Evolutionary conservation across 2,797 vertebrate species (phyloP).

Genomic region (Microcaecilia unicolor): DNA sequence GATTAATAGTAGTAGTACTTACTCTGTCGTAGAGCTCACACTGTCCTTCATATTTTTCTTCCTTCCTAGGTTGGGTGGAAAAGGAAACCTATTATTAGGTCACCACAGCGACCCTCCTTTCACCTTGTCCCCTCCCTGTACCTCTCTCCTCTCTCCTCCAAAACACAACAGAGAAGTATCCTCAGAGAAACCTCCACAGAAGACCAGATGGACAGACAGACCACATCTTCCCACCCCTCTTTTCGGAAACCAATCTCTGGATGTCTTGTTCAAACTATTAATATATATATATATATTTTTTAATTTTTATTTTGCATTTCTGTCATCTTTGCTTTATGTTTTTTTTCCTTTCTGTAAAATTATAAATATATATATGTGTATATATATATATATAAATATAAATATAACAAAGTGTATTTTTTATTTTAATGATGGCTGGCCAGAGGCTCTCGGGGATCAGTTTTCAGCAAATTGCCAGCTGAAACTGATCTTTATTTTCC

Average conservation of each 20-base stretch:
- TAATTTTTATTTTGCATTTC: constrained; percentile 6
- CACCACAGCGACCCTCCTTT: constrained; percentile 16
- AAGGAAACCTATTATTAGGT: constrained; percentile 54
- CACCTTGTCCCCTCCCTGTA: constrained; percentile 1
- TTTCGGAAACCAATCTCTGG: no score
- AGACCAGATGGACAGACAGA: no score
- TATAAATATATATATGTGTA: constrained; percentile 23
- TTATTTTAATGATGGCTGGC: no score
- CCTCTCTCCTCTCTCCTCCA: background rate
- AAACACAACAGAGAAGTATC: background rate
- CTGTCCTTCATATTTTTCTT: no score
- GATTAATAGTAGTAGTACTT: no score
- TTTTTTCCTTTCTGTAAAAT: constrained; percentile 14
- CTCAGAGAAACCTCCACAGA: background rate
- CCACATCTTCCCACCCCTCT: background rate
- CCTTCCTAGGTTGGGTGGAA: constrained; percentile 53
- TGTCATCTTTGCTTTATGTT: constrained; percentile 10
- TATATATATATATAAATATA: constrained; percentile 22
- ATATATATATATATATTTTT: no score
- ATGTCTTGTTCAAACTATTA: no score
- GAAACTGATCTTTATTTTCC: no score
- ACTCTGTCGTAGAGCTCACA: no score
- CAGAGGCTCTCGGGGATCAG: no score
- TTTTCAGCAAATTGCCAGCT: no score
- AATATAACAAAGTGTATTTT: constrained; percentile 6